Conservation (phyloP, 2,113 vertebrate genomes). For the Thalassoma bifasciatum region DNA sequence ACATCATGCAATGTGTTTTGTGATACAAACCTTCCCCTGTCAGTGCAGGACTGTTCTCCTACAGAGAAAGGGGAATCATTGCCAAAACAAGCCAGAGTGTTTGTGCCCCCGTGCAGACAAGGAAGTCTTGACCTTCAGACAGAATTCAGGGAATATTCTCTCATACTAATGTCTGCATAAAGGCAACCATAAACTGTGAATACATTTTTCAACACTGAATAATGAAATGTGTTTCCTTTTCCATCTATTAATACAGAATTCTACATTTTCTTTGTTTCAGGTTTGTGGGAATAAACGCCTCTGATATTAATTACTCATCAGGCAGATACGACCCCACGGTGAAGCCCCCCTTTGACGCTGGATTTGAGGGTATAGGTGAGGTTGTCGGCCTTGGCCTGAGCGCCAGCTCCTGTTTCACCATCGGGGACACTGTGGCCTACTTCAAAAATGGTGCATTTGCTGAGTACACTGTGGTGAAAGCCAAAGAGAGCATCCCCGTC, state of each 20-base stretch:
- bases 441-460: conserved; percentile 87
- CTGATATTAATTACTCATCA: conserved; percentile 93
- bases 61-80: conserved; percentile 52
- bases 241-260: conserved; percentile 5
- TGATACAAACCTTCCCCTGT: conserved; percentile 74
- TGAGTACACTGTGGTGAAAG: conserved; percentile 89
- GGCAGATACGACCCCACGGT: conserved; percentile 88
- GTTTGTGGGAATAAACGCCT: conserved; percentile 94
- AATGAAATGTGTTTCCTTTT: not conserved
- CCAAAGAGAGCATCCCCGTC: conserved; percentile 81
- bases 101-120: conserved; percentile 43
- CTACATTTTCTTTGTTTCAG: conserved; percentile 76
- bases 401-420: conserved; percentile 85
- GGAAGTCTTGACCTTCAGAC: conserved; percentile 64
- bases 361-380: conserved; percentile 93
- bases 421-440: conserved; percentile 92
- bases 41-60: conserved; percentile 64
- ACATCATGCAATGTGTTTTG: conserved; percentile 76
- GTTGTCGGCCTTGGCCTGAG: conserved; percentile 92
- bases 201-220: not conserved
- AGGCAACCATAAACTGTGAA: not conserved
- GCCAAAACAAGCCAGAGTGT: conserved; percentile 66
- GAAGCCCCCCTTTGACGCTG: conserved; percentile 89
- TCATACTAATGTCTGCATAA: conserved; percentile 30
- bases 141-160: conserved; percentile 32